Percentiles rank a stretch among this genome's conserved stretches.
Conservation (phyloP, 1,140 invertebrate species). For the Magallana angulata region DNA sequence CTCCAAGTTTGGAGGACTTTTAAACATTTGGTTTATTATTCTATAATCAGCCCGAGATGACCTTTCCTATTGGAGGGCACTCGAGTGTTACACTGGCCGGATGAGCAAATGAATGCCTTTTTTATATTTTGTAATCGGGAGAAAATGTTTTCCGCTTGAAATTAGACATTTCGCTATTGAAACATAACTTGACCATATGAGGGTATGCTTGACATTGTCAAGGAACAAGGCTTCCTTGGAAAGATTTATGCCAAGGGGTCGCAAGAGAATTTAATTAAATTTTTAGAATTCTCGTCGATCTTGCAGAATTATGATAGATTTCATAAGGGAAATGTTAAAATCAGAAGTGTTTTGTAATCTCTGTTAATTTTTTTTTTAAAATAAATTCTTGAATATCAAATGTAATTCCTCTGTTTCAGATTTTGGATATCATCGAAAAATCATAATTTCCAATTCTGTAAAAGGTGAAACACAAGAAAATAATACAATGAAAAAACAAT, state of each 20-base stretch:
- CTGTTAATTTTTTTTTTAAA: background rate
- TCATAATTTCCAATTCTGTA: too few relatives aligned
- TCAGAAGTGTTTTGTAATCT: background rate
- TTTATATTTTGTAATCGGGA: slow-evolving; percentile 31
- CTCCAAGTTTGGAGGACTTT: slow-evolving; percentile 11
- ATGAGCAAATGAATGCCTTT: slow-evolving; percentile 11
- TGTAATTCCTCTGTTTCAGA: background rate
- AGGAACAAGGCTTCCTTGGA: background rate
- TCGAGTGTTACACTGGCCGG: slow-evolving; percentile 10
- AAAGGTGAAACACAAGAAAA: too few relatives aligned
- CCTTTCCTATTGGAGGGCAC: slow-evolving; percentile 14
- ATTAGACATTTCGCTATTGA: slow-evolving; percentile 9
- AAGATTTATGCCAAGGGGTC: background rate
- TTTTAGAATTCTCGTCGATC: background rate
- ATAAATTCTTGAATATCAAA: background rate
- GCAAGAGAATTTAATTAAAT: slow-evolving; percentile 36
- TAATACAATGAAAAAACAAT: too few relatives aligned
- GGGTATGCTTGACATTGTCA: background rate
- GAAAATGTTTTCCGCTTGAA: slow-evolving; percentile 23
- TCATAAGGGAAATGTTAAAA: background rate
- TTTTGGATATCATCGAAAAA: background rate
- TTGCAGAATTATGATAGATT: background rate
- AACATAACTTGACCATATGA: slow-evolving; percentile 24
- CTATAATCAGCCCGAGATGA: slow-evolving; percentile 17
- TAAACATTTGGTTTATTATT: slow-evolving; percentile 37